Percentiles rank a stretch among this genome's conserved stretches.
phyloP scores from a whole-genome alignment of 2,113 vertebrate genomes.

The Ammodytes dubius region DNA sequence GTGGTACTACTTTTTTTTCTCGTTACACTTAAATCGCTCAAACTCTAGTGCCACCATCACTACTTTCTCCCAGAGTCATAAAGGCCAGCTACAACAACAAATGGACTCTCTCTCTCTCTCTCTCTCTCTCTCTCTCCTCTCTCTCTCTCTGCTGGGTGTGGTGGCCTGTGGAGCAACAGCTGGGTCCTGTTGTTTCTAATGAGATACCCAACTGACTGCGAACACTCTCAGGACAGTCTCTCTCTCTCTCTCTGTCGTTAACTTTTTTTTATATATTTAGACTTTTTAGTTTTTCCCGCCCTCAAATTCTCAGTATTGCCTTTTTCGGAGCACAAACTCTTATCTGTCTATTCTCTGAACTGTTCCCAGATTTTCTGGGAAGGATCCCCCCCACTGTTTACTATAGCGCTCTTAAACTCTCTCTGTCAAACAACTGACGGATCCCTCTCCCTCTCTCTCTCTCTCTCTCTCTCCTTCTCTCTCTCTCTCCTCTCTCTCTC shows the following conservation, averaged over 20 bases:
- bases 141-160: slow-evolving; percentile 81
- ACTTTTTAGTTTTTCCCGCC: slow-evolving; percentile 1
- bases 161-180: slow-evolving; percentile 78
- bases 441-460: too few relatives aligned
- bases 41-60: slow-evolving; percentile 5
- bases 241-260: slow-evolving; percentile 1
- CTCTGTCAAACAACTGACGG: slow-evolving; percentile 15
- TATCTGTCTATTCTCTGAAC: slow-evolving; percentile 15
- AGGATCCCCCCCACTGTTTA: background rate
- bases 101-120: slow-evolving; percentile 59
- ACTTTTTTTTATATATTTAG: slow-evolving; percentile 36
- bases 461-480: too few relatives aligned
- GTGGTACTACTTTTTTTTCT: slow-evolving; percentile 14
- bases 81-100: slow-evolving; percentile 82
- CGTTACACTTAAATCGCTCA: slow-evolving; percentile 21
- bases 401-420: background rate
- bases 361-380: background rate
- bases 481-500: too few relatives aligned
- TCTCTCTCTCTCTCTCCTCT: slow-evolving; percentile 61
- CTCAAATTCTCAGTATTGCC: background rate
- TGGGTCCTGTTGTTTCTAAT: slow-evolving; percentile 81
- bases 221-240: slow-evolving; percentile 43
- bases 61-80: slow-evolving; percentile 48
- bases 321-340: background rate
- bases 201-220: slow-evolving; percentile 57